Evolutionary conservation across 2,113 vertebrate species (phyloP), one percentile per base, ranked within the genome.

Genomic region (Rhinopomastus cyanomelas): DNA sequence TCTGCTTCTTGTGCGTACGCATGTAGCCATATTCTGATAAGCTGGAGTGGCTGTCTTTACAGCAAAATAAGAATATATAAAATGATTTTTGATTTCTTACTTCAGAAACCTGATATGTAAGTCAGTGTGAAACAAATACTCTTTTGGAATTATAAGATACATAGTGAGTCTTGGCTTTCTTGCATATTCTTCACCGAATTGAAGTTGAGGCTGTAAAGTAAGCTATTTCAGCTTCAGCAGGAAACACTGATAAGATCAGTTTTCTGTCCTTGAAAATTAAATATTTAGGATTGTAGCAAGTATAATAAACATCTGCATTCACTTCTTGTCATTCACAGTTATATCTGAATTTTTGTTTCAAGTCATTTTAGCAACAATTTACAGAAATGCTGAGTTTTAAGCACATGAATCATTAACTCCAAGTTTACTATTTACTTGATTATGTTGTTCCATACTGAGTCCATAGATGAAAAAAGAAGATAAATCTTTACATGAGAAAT

Each of bases 261-360:
- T 74, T 39, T 11, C 6, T 49, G 27, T 39, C 29, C 32, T 66
- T 94, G 65, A 76, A 87, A 53, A 4, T 6, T 49, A 67, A 52
- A 11, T 76, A 21, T 48, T 81, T 59, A 83, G 25, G 83, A 71
- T 26, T 67, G 1, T 36, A 81, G 27, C n/a, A 48, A 12, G 9
- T 72, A 5, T 0, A 1, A 34, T 44, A 37, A 83, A 60, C 6
- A 52, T 49, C 1, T 1, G 21, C 74, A 71, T 78, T 71, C 2
- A 78, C 30, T 88, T 74, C 65, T 60, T 69, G n/a, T 48, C 5
- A 20, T 62, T 77, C 1, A 0, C 66, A 29, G 26, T 52, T 11
- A 12, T 78, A 74, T 36, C 23, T 60, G 26, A 81, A 59, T 27
- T 71, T 74, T 81, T 59, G 37, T 75, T 91, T 89, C 23, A 37